phyloP scores from a whole-genome alignment of 2,888 invertebrate species.

The Scaptodrosophila latifasciaeformis region DNA sequence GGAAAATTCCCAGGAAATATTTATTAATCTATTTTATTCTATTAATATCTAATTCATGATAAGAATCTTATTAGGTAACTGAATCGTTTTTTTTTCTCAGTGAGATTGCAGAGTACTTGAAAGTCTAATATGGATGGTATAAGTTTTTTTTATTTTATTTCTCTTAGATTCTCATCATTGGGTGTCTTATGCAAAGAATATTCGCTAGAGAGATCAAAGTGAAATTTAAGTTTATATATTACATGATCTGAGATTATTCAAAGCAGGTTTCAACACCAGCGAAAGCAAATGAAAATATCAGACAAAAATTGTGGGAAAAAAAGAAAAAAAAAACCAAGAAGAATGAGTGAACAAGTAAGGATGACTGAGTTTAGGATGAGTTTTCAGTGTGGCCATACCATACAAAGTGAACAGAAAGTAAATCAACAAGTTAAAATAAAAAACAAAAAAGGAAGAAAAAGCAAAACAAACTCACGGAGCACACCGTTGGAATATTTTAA shows the following conservation, averaged over 20 bases:
- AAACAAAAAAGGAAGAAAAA: conserved; percentile 35
- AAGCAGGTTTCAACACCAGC: conserved; percentile 37
- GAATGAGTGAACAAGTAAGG: not conserved
- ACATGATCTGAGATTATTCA: conserved; percentile 48
- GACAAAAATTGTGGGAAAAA: not conserved
- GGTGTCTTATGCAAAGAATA: no score
- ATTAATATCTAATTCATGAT: no score
- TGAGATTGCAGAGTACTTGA: no score
- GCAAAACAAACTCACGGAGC: no score
- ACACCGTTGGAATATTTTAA: conserved; percentile 59
- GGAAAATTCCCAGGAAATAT: no score
- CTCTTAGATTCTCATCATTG: no score
- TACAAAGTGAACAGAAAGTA: conserved; percentile 46
- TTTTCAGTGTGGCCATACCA: conserved; percentile 14
- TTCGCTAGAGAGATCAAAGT: conserved; percentile 54
- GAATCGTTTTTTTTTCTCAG: no score
- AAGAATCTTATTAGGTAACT: no score
- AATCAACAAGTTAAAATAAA: conserved; percentile 61
- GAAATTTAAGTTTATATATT: conserved; percentile 14
- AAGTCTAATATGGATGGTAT: no score
- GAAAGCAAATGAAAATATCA: conserved; percentile 5
- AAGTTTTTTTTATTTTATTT: no score
- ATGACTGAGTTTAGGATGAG: not conserved
- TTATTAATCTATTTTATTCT: no score
- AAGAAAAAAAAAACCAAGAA: not conserved